Evolutionary conservation across 2,113 vertebrate genomes (phyloP).

Genomic region (Oophaga pumilio): DNA sequence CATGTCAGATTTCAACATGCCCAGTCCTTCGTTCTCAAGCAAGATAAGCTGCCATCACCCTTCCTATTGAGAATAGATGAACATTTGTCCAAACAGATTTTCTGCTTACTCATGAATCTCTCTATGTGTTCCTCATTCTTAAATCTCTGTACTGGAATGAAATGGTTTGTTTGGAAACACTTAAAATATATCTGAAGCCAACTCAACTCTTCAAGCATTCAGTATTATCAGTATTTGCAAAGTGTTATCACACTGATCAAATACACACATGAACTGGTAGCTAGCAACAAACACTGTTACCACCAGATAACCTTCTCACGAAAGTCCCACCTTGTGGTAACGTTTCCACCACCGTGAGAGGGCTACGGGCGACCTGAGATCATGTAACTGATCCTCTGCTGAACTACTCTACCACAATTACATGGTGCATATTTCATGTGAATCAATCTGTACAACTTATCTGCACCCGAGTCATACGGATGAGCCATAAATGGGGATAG

Average conservation of each 20-base stretch:
- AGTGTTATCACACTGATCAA: conserved; percentile 43
- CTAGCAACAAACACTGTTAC: conserved; percentile 29
- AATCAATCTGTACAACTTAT: neutral
- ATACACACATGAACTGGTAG: neutral
- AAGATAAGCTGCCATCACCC: too few relatives aligned
- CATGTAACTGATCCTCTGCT: too few relatives aligned
- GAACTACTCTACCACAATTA: neutral
- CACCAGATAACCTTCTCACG: neutral
- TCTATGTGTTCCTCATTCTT: too few relatives aligned
- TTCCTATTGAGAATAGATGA: too few relatives aligned
- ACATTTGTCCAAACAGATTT: too few relatives aligned
- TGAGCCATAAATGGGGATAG: neutral
- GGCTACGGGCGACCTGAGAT: too few relatives aligned
- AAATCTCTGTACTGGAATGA: neutral
- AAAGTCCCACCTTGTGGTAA: neutral
- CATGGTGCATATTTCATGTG: neutral
- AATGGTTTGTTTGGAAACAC: neutral
- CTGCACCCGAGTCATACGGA: neutral
- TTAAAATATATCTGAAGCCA: neutral
- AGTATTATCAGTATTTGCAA: conserved; percentile 32
- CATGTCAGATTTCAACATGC: too few relatives aligned
- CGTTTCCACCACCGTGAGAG: neutral
- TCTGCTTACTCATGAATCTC: too few relatives aligned
- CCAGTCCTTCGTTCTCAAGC: too few relatives aligned
- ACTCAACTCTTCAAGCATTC: neutral